These are phyloP conservation scores for Panthera tigris DNA, from an alignment of 2,113 vertebrate species.

Conservation along the genomic window DNA sequence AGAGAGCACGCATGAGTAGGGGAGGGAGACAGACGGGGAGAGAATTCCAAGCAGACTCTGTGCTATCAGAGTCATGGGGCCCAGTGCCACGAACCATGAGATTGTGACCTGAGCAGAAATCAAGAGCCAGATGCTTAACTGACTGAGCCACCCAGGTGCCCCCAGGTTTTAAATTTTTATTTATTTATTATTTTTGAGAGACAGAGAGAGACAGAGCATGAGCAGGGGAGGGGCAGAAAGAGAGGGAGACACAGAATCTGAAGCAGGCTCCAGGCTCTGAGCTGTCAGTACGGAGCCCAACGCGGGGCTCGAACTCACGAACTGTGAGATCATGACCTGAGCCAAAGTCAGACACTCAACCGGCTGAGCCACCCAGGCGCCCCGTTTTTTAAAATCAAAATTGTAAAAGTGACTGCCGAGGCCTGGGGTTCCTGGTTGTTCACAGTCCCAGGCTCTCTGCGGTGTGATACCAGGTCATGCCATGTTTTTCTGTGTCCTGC, in stretches of 20 bases:
- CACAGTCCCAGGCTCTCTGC: not conserved
- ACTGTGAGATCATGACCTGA: not conserved
- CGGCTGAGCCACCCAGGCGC: not conserved
- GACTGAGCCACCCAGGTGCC: too few relatives aligned
- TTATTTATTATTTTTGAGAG: not conserved
- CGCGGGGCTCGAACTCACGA: not conserved
- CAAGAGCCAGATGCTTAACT: too few relatives aligned
- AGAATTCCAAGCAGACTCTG: too few relatives aligned
- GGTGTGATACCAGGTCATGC: not conserved
- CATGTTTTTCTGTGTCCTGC: not conserved
- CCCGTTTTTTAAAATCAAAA: constrained; percentile 24
- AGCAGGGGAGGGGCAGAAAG: not conserved
- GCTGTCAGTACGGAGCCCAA: not conserved
- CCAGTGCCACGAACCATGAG: too few relatives aligned
- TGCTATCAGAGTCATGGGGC: too few relatives aligned
- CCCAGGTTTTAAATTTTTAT: not conserved
- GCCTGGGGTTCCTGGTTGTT: not conserved
- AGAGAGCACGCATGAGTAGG: not conserved
- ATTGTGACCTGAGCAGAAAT: too few relatives aligned
- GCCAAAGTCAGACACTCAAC: not conserved
- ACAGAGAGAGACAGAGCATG: not conserved
- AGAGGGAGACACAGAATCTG: not conserved
- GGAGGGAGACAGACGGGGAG: not conserved
- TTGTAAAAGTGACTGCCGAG: not conserved
- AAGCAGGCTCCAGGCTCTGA: not conserved